These are phyloP conservation scores for Pristiophorus japonicus DNA, from an alignment of 2,113 vertebrate species.

Conservation along the genomic window DNA sequence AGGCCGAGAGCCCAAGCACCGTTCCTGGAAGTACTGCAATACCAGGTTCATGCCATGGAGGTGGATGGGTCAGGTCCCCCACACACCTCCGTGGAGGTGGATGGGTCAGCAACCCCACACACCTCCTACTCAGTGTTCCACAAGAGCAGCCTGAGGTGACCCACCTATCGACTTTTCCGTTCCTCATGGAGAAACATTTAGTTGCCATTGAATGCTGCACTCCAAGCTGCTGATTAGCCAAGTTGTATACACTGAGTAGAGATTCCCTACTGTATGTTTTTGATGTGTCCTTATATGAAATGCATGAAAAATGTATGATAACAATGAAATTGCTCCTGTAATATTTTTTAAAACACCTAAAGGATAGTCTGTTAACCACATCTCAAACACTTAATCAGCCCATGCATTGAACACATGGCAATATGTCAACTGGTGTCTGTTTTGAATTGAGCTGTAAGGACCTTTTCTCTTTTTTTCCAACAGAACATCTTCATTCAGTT, in stretches of 20 bases:
- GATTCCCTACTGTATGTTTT: background rate
- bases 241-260: background rate
- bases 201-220: no score
- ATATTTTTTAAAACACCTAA: background rate
- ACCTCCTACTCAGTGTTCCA: background rate
- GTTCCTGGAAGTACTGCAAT: no score
- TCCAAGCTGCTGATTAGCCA: background rate
- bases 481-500: background rate
- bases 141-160: background rate
- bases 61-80: no score
- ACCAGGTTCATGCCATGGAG: no score
- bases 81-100: no score
- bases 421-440: background rate
- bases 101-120: no score
- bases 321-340: background rate
- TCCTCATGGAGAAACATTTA: background rate
- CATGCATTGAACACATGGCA: background rate
- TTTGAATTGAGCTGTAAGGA: background rate
- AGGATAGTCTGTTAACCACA: background rate
- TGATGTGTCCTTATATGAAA: background rate
- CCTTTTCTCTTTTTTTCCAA: background rate
- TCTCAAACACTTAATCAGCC: background rate
- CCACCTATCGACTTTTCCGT: background rate
- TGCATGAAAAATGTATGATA: background rate
- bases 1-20: no score